A percentile compares a stretch with the other conserved stretches of the same genome.
Conservation (phyloP, 2,888 invertebrate genomes). For the Neoascia interrupta region DNA sequence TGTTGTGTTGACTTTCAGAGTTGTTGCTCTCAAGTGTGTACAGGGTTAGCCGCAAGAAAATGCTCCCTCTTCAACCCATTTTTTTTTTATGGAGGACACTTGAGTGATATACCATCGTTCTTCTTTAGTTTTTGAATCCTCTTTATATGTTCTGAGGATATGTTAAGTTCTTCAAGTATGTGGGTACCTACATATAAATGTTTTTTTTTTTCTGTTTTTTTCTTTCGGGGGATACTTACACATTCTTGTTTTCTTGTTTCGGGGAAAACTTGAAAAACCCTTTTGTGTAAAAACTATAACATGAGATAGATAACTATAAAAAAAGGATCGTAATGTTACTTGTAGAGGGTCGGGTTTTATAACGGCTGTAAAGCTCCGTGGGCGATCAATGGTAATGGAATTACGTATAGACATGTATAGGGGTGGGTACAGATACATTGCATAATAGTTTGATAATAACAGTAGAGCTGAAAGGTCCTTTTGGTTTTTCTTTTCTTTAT, state of each 20-base stretch:
- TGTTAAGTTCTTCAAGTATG: constrained; percentile 9
- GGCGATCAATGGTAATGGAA: constrained; percentile 2
- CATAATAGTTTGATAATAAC: too few species aligned
- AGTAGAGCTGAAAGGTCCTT: too few species aligned
- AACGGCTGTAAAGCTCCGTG: constrained; percentile 5
- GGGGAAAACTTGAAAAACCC: constrained; percentile 15
- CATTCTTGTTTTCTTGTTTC: too few species aligned
- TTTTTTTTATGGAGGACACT: constrained; percentile 24
- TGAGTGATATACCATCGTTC: constrained; percentile 45
- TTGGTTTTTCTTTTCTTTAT: too few species aligned
- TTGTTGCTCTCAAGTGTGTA: constrained; percentile 38
- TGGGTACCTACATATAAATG: background rate
- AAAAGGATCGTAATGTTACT: constrained; percentile 11
- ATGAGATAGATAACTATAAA: constrained; percentile 6
- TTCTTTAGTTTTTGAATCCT: constrained; percentile 18
- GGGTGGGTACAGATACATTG: too few species aligned
- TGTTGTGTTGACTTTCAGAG: constrained; percentile 29
- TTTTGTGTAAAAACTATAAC: constrained; percentile 39
- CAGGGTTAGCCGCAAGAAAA: constrained; percentile 37
- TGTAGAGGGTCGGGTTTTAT: constrained; percentile 11
- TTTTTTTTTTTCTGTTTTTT: constrained; percentile 24
- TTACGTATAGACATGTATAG: too few species aligned
- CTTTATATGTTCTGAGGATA: constrained; percentile 23
- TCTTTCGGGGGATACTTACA: too few species aligned
- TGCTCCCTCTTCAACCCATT: background rate